Percentiles rank a stretch among this genome's conserved stretches.
Conservation (phyloP, 1,140 invertebrate species). For the Macrotrachela quadricornifera region DNA sequence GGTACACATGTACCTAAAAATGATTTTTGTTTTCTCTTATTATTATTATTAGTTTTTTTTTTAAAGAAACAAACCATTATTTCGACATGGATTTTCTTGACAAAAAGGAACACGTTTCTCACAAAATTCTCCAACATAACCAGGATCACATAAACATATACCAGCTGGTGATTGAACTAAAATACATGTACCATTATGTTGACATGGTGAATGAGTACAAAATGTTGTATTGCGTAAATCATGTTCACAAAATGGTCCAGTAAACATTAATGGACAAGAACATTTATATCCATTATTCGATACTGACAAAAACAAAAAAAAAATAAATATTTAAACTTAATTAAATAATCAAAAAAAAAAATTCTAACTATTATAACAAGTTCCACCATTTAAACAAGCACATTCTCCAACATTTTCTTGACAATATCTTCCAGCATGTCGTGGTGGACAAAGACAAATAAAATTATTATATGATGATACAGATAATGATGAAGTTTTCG, state of each 20-base stretch:
- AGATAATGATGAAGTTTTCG: no score
- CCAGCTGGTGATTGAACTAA: not conserved
- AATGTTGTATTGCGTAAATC: not conserved
- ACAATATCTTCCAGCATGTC: no score
- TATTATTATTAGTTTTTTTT: not conserved
- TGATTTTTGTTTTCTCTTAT: no score
- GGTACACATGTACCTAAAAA: no score
- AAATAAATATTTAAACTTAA: no score
- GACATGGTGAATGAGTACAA: not conserved
- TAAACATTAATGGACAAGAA: constrained; percentile 21
- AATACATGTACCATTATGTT: not conserved
- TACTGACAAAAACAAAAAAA: no score
- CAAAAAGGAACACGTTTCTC: not conserved
- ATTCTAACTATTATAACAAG: no score
- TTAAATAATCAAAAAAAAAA: no score
- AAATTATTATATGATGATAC: no score
- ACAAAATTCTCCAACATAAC: not conserved
- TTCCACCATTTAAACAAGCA: no score
- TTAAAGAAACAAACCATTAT: constrained; percentile 3
- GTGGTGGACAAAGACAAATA: no score
- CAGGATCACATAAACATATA: constrained; percentile 5
- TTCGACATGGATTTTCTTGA: not conserved
- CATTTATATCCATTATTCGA: not conserved
- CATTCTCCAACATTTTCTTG: no score
- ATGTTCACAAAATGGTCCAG: constrained; percentile 32